These are phyloP conservation scores for Notodonta ziczac DNA, from an alignment of 2,888 invertebrate genomes.

Conservation along the genomic window DNA sequence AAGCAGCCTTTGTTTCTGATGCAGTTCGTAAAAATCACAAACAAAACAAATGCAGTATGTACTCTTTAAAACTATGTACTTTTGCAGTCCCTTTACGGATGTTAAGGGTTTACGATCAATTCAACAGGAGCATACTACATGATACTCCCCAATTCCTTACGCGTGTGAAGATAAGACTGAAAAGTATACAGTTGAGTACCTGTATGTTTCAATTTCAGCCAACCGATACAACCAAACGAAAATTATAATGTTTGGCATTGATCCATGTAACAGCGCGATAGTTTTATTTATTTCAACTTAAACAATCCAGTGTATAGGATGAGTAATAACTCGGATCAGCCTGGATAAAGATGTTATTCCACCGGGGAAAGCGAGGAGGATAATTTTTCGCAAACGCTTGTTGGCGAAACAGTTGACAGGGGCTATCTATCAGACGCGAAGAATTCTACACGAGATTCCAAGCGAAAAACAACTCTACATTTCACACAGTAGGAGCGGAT, in stretches of 20 bases:
- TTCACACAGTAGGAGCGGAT: slow-evolving; percentile 30
- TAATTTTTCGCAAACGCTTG: slow-evolving; percentile 61
- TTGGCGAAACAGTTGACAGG: slow-evolving; percentile 58
- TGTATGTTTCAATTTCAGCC: slow-evolving; percentile 20
- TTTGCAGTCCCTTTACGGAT: too few relatives aligned
- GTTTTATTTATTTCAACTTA: slow-evolving; percentile 50
- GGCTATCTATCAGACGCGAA: slow-evolving; percentile 55
- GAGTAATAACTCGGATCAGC: slow-evolving; percentile 56
- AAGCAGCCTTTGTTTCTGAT: too few relatives aligned
- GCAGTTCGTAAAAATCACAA: too few relatives aligned
- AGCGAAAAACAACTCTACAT: slow-evolving; percentile 46
- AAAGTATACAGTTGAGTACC: slow-evolving; percentile 7
- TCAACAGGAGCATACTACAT: background rate
- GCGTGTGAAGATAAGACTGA: background rate
- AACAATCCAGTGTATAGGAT: slow-evolving; percentile 49
- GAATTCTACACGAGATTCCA: slow-evolving; percentile 29
- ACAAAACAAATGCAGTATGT: too few relatives aligned
- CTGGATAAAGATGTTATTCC: slow-evolving; percentile 63
- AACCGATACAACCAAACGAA: slow-evolving; percentile 17
- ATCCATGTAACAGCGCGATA: slow-evolving; percentile 54
- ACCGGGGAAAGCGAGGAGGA: slow-evolving; percentile 45
- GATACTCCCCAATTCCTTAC: background rate
- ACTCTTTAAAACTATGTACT: too few relatives aligned
- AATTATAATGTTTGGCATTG: slow-evolving; percentile 53
- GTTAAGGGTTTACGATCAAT: too few relatives aligned